Conservation (phyloP, 2,797 vertebrate genomes). For the Apogon hyalosoma region DNA sequence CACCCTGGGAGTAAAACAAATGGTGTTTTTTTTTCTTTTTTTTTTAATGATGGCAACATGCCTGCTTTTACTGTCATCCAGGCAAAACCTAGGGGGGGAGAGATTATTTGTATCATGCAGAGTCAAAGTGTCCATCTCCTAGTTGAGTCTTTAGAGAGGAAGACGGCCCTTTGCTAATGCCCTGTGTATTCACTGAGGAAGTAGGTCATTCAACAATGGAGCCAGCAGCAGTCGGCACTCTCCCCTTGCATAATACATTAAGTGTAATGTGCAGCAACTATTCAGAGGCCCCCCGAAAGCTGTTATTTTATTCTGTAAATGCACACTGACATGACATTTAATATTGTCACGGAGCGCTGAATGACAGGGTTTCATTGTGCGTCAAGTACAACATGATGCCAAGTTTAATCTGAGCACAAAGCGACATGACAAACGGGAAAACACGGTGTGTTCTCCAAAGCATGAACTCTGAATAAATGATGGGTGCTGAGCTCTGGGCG, state of each 20-base stretch:
- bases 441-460: slow-evolving; percentile 86
- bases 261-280: slow-evolving; percentile 93
- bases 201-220: slow-evolving; percentile 98
- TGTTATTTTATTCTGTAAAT: slow-evolving; percentile 97
- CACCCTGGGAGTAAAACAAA: slow-evolving; percentile 83
- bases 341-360: slow-evolving; percentile 94
- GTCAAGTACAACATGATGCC: slow-evolving; percentile 91
- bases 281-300: slow-evolving; percentile 89
- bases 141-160: slow-evolving; percentile 83
- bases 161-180: slow-evolving; percentile 85
- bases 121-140: slow-evolving; percentile 87
- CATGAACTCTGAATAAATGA: slow-evolving; percentile 90
- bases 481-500: slow-evolving; percentile 85
- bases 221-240: slow-evolving; percentile 91
- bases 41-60: slow-evolving; percentile 74
- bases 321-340: slow-evolving; percentile 97
- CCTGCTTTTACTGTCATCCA: slow-evolving; percentile 81
- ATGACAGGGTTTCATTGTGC: slow-evolving; percentile 96
- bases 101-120: slow-evolving; percentile 86
- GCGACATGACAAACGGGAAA: slow-evolving; percentile 90
- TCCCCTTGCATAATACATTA: slow-evolving; percentile 98
- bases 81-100: slow-evolving; percentile 63
- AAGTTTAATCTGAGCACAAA: slow-evolving; percentile 92
- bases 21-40: slow-evolving; percentile 62
- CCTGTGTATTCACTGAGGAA: slow-evolving; percentile 88